phyloP scores from a whole-genome alignment of 2,888 invertebrate genomes.

The Andrena marginata region DNA sequence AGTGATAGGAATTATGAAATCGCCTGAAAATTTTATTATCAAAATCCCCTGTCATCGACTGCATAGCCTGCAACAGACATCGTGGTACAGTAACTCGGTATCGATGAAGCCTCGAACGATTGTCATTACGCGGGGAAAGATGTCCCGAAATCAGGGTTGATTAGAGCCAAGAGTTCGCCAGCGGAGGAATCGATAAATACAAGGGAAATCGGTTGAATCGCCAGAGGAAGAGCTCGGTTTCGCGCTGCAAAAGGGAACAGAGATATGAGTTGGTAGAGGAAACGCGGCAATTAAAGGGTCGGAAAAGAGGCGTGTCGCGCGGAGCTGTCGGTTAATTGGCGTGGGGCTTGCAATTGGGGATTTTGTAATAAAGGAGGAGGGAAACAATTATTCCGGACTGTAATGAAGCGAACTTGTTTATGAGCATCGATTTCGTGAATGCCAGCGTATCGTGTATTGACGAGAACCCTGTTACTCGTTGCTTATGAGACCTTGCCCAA shows the following conservation, averaged over 20 bases:
- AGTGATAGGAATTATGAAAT: no score
- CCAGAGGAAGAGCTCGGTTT: neutral
- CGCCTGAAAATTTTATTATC: no score
- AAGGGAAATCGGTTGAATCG: conserved; percentile 35
- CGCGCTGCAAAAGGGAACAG: neutral
- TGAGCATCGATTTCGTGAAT: conserved; percentile 45
- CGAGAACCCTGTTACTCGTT: conserved; percentile 22
- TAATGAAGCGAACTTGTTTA: conserved; percentile 56
- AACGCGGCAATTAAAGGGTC: conserved; percentile 54
- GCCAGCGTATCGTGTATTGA: conserved; percentile 8
- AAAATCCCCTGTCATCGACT: no score
- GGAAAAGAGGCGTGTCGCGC: conserved; percentile 48
- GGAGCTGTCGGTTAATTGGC: conserved; percentile 45
- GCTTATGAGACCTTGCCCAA: conserved; percentile 26
- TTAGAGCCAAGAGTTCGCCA: neutral
- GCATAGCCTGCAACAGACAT: no score
- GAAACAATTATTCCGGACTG: conserved; percentile 43
- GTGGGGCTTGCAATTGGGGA: conserved; percentile 49
- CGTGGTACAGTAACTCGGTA: no score
- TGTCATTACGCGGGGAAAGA: neutral
- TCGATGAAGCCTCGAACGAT: no score
- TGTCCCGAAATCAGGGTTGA: neutral
- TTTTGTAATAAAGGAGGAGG: conserved; percentile 56
- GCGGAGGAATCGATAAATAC: conserved; percentile 12
- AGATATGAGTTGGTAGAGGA: conserved; percentile 33